These are phyloP conservation scores for Anguilla rostrata DNA, from an alignment of 2,113 vertebrate genomes.

Conservation along the genomic window DNA sequence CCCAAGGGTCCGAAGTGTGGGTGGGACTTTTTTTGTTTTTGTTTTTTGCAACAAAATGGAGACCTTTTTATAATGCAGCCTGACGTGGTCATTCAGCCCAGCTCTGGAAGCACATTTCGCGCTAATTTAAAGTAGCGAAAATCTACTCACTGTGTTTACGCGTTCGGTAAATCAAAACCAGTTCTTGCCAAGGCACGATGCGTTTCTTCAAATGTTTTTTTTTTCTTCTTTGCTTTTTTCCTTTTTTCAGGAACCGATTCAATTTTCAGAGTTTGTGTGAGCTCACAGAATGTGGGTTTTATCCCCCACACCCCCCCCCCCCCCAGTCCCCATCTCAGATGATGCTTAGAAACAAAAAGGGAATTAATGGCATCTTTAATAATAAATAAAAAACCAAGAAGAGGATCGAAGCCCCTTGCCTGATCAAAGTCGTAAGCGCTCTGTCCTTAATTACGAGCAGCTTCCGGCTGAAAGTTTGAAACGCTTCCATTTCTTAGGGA, in stretches of 20 bases:
- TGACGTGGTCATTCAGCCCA: constrained; percentile 38
- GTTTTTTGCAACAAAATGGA: constrained; percentile 39
- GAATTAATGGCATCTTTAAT: neutral
- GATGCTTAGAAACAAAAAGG: neutral
- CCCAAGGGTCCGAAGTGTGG: constrained; percentile 46
- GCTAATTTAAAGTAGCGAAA: constrained; percentile 32
- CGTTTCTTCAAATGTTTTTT: constrained; percentile 18
- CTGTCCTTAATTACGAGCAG: neutral
- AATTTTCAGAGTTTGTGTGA: neutral
- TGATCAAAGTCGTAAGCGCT: neutral
- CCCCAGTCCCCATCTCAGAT: neutral
- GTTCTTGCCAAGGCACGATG: neutral
- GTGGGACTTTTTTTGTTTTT: constrained; percentile 43
- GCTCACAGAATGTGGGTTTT: neutral
- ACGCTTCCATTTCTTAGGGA: neutral
- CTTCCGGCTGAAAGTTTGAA: neutral
- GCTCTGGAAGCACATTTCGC: constrained; percentile 25
- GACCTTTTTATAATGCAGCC: constrained; percentile 33
- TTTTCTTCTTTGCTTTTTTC: neutral
- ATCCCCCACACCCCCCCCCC: neutral
- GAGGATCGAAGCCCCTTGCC: neutral
- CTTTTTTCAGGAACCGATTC: neutral
- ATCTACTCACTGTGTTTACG: constrained; percentile 7
- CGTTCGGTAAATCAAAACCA: constrained; percentile 35
- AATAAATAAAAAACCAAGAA: neutral